phyloP scores from a whole-genome alignment of 1,140 invertebrate species.

The Drosophila nebulosa region DNA sequence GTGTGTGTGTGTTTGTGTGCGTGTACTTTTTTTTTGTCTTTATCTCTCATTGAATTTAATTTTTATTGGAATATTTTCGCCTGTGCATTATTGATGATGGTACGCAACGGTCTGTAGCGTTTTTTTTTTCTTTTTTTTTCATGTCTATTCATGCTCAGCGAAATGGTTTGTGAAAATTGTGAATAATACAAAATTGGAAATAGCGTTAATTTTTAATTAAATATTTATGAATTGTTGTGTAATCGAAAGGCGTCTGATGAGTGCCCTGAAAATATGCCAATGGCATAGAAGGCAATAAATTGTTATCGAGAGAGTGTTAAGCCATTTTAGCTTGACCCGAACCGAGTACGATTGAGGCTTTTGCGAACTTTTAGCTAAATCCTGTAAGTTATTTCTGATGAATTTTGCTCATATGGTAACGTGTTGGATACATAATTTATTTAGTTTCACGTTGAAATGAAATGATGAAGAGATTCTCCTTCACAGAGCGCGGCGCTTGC shows the following conservation, averaged over 20 bases:
- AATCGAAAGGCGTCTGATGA: neutral
- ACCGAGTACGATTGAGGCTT: no score
- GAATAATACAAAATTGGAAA: slow-evolving; percentile 26
- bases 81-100: slow-evolving; percentile 31
- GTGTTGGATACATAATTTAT: no score
- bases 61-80: slow-evolving; percentile 6
- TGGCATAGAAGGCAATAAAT: neutral
- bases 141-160: slow-evolving; percentile 25
- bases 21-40: neutral
- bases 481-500: no score
- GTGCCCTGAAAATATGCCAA: neutral
- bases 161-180: slow-evolving; percentile 43
- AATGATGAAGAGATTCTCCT: no score
- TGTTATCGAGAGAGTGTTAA: neutral
- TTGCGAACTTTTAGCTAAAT: no score
- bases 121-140: neutral
- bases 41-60: slow-evolving; percentile 45
- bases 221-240: slow-evolving; percentile 22
- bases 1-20: neutral
- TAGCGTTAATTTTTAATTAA: slow-evolving; percentile 47
- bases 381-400: no score
- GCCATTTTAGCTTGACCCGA: neutral
- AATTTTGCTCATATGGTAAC: no score
- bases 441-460: no score
- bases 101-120: neutral